Base-by-base conservation (phyloP, 2,888 invertebrate genomes). In the Epinotia brunnichana region DNA sequence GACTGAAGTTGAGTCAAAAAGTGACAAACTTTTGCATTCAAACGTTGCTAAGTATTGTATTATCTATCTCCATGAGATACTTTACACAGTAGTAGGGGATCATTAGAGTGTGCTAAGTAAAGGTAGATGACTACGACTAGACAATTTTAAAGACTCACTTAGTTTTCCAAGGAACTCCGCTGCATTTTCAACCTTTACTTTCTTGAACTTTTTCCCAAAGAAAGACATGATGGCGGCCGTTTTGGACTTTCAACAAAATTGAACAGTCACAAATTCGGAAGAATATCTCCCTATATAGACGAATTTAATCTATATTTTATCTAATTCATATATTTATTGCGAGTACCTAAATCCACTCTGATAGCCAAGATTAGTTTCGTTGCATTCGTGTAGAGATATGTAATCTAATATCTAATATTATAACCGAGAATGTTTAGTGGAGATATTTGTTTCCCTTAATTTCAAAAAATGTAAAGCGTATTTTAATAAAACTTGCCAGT, bases 161-260 rank as follows among this genome's bases (percentile, higher is more conserved):
- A 77, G 57, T 15, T 74, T 69, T n/a, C 75, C 77, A 64, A 74
- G 44, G 39, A 77, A 41, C 60, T 75, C 75, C 5, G 68, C 24
- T 7, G 74, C 44, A 59, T 77, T 77, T 21, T 74, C 73, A 41
- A 66, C 51, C 39, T 75, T 73, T 53, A 75, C 73, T 73, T 77
- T 77, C 76, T 73, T 71, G 75, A 61, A 77, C 68, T 77, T 74
- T 41, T 77, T 77, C 21, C 77, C 77, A 59, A 73, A 60, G 74
- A 77, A 77, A 44, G 77, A 75, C 77, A 77, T 77, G 59, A 77
- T 77, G 59, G 51, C 61, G 41, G 17, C 39, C 13, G 51, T 44
- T 15, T 57, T 54, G 19, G 56, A 48, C 48, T 61, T 24, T 19
- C 19, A 35, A 48, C 41, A 57, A 51, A 29, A 44, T 15, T 29